These are phyloP conservation scores for Trachelus troglodyta DNA, from an alignment of 2,888 invertebrate genomes.

Conservation along the genomic window DNA sequence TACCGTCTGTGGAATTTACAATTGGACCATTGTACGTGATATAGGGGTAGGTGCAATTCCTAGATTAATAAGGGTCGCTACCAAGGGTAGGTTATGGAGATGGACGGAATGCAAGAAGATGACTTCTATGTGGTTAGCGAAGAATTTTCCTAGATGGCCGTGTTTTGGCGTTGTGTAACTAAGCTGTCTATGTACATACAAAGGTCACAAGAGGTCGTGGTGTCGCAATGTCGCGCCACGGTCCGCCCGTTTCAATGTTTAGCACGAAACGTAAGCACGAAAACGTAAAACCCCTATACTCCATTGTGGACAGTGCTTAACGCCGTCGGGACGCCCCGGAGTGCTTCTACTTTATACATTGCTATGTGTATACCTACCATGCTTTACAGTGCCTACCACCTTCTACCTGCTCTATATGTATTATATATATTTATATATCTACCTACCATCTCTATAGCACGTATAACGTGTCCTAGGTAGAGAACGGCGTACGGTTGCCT, in stretches of 20 bases:
- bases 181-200: not conserved
- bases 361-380: not conserved
- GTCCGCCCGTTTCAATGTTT: not conserved
- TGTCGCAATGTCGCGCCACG: not conserved
- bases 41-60: not conserved
- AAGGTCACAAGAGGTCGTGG: not conserved
- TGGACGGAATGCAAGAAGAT: not conserved
- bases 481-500: slow-evolving; percentile 28
- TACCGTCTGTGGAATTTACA: not conserved
- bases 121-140: not conserved
- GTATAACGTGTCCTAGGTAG: slow-evolving; percentile 17
- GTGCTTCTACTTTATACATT: slow-evolving; percentile 41
- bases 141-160: not conserved
- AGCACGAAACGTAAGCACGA: slow-evolving; percentile 9
- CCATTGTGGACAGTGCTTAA: slow-evolving; percentile 44
- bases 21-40: not conserved
- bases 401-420: not conserved
- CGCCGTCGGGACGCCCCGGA: slow-evolving; percentile 38
- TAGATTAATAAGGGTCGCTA: not conserved
- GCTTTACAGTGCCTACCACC: too few species aligned
- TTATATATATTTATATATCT: slow-evolving; percentile 18
- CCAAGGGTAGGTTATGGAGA: not conserved
- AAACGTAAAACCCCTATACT: slow-evolving; percentile 13
- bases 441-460: slow-evolving; percentile 22
- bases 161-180: not conserved